Evolutionary conservation across 2,888 invertebrate genomes (phyloP), one percentile per base, ranked within the genome.

Genomic region (Hololepta plana): DNA sequence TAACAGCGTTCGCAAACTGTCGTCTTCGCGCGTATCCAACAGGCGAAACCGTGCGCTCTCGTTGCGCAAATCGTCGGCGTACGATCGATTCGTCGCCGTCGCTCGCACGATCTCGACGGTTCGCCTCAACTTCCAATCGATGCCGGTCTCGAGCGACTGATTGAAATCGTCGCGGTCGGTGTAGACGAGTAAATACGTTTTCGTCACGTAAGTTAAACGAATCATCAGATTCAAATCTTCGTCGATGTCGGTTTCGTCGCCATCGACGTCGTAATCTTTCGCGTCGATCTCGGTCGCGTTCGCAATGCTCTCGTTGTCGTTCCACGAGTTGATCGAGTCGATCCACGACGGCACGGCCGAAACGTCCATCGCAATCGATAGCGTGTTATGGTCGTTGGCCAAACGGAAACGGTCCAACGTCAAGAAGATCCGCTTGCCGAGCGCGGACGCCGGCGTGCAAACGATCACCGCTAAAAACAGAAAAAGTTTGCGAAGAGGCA

Each of bases 371-470:
- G 63, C 44, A 28, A 56, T 45, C 14, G 45, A 53, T 29, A 57
- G 43, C 3, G 60, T 53, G 36, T 55, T 53, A 27, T 56, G 50
- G 19, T 47, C 42, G 24, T 53, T 51, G 12, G 55, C 46, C 21
- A 59, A 46, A 27, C 52, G 52, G 24, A 59, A 47, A 23, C 43
- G 38, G 38, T 60, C 59, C 20, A 62, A 44, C 20, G 57, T 53
- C 32, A 45, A 37, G 23, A 62, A 42, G 17, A 60, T 53, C 11
- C 35, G 44, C 32, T 41, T 46, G 3, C 57, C 56, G 9, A 47
- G 41, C 12, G 51, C 49, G 37, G 57, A 53, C 27, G 57, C 46
- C n/a, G 64, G 59, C 30, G 62, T 44, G 39, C 63, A 64, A 20
- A 65, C 43, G 6, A 65, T 45, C 23, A 63, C 52, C 7, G 51